Evolutionary conservation across 2,113 vertebrate species (phyloP).

Genomic region (Oxygymnocypris stewartii): DNA sequence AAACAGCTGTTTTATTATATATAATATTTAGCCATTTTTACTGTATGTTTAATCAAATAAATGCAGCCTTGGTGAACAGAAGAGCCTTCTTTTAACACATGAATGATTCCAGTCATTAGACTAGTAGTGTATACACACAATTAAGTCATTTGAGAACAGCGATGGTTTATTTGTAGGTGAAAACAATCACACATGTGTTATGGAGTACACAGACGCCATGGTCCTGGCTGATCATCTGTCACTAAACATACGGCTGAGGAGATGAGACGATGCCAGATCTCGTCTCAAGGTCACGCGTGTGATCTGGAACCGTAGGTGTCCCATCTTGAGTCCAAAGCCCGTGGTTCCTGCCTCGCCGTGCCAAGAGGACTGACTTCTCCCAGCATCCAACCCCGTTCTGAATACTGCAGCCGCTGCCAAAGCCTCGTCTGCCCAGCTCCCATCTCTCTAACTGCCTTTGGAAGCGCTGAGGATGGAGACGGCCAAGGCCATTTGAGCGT

Average conservation of each 20-base stretch:
- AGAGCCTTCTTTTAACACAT: too few species aligned
- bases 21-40: too few species aligned
- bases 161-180: too few species aligned
- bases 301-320: conserved; percentile 47
- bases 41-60: too few species aligned
- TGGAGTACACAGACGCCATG: too few species aligned
- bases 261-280: not conserved
- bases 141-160: too few species aligned
- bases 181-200: too few species aligned
- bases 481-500: conserved; percentile 12
- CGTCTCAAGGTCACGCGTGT: conserved; percentile 53
- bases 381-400: not conserved
- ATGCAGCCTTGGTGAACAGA: too few species aligned
- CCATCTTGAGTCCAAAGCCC: conserved; percentile 51
- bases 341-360: conserved; percentile 40
- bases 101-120: too few species aligned
- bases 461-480: conserved; percentile 15
- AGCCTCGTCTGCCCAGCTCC: not conserved
- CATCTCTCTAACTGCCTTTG: conserved; percentile 11
- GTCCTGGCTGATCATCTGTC: not conserved
- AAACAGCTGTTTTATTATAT: too few species aligned
- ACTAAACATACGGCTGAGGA: not conserved
- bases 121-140: too few species aligned
- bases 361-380: conserved; percentile 54
- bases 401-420: conserved; percentile 14